Base-by-base conservation (phyloP, 2,888 invertebrate species). In the Orthosia incerta region DNA sequence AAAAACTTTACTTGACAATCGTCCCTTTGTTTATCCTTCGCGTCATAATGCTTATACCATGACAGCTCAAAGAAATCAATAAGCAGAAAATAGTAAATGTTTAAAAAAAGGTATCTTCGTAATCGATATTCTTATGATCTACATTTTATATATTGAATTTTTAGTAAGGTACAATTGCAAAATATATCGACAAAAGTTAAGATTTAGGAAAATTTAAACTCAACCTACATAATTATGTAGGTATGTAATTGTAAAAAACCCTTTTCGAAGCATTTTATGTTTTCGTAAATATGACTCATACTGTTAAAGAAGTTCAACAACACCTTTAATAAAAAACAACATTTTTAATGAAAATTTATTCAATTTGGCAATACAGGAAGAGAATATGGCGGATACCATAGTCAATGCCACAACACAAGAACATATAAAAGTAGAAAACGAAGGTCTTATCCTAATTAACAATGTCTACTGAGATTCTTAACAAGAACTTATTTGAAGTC, bases 311-410 rank as follows among this genome's bases (percentile, higher is more conserved):
- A 23, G 7, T 51, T n/a, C 23, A 46, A 18, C n/a, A 48, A 46
- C 15, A 48, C 72, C 57, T 71, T 71, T 11, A 79, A 72, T 57
- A 71, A 80, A 71, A 84, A 86, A 86, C 82, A 85, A 86, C 78
- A 69, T 71, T 72, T 74, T 63, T 57, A 51, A 63, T 69, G 74
- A 74, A 60, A 75, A 68, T 86, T 86, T 86, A 86, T 85, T 85
- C 31, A 79, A 71, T 80, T 82, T 70, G 74, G 59, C 55, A 71
- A 55, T 56, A 79, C 73, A 81, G 71, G 69, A 73, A 76, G 48
- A 66, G 48, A 71, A 64, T 31, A 53, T 77, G 51, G 70, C 60
- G 48, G 20, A 26, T 20, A 50, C 59, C 23, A 62, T 39, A 39
- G 55, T 31, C 48, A 63, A 53, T 46, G 53, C 62, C 66, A 71